Evolutionary conservation across 2,113 vertebrate species (phyloP).

Genomic region (Xiphophorus hellerii): DNA sequence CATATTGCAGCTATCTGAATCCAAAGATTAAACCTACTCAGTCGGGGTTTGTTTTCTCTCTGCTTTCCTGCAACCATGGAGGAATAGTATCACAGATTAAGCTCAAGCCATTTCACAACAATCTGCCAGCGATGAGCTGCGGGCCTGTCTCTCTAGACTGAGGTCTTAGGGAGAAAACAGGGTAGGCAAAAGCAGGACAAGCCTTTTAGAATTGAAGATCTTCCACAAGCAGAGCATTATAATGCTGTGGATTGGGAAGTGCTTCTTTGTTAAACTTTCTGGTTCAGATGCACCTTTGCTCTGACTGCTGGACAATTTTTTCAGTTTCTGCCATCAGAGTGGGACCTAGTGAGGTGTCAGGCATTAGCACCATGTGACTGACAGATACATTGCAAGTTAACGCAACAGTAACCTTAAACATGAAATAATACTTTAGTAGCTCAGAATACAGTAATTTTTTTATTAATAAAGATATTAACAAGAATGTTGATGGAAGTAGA

Average conservation of each 20-base stretch:
- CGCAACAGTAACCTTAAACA: no score
- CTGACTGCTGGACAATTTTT: slow-evolving; percentile 50
- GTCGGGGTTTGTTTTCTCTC: slow-evolving; percentile 58
- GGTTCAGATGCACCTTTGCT: slow-evolving; percentile 40
- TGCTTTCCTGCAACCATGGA: slow-evolving; percentile 39
- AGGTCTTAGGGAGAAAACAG: slow-evolving; percentile 30
- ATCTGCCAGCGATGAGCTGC: slow-evolving; percentile 19
- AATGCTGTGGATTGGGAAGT: slow-evolving; percentile 28
- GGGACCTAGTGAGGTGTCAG: no score
- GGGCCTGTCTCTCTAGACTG: slow-evolving; percentile 35
- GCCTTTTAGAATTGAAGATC: slow-evolving; percentile 73
- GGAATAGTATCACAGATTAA: slow-evolving; percentile 61
- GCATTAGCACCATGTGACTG: no score
- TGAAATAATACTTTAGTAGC: no score
- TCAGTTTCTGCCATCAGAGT: no score
- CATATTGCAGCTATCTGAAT: slow-evolving; percentile 56
- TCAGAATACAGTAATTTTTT: no score
- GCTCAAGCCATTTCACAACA: slow-evolving; percentile 49
- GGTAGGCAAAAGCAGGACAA: slow-evolving; percentile 51
- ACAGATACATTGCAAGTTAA: no score
- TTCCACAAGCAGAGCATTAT: slow-evolving; percentile 38
- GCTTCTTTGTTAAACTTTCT: slow-evolving; percentile 43
- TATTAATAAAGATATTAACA: no score
- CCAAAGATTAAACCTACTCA: slow-evolving; percentile 66
- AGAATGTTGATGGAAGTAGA: no score